phyloP scores from a whole-genome alignment of 92 coral and sea anemone genomes.

The Palythoa grandiflora region DNA sequence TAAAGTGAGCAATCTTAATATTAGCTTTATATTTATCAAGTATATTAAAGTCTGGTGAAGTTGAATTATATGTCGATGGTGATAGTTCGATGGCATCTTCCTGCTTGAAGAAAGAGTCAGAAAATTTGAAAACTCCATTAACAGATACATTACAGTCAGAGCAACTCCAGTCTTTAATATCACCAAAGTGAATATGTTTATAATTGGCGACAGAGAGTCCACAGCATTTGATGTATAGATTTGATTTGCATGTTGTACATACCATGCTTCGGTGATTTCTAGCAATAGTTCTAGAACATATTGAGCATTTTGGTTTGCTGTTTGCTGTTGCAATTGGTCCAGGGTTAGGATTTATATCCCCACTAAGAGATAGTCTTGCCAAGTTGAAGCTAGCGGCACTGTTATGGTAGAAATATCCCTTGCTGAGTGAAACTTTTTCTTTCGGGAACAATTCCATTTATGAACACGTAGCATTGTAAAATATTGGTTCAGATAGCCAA shows the following conservation, averaged over 20 bases:
- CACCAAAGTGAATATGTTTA: background rate
- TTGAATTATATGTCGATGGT: background rate
- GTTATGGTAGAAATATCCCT: slow-evolving; percentile 9
- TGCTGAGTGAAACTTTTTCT: background rate
- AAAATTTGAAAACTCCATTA: background rate
- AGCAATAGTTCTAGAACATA: slow-evolving; percentile 45
- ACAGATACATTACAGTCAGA: background rate
- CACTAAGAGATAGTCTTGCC: background rate
- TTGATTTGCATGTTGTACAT: slow-evolving; percentile 32
- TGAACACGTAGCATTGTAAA: background rate
- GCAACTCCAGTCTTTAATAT: slow-evolving; percentile 1
- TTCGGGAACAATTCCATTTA: background rate
- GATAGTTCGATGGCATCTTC: background rate
- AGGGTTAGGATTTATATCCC: slow-evolving; percentile 31
- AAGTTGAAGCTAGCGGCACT: background rate
- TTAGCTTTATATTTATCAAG: slow-evolving; percentile 17
- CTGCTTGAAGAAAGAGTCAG: background rate
- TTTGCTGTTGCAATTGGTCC: slow-evolving; percentile 20
- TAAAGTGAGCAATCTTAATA: slow-evolving; percentile 47
- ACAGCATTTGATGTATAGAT: background rate
- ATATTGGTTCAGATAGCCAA: background rate
- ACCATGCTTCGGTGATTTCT: slow-evolving; percentile 52
- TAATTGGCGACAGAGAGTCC: no score
- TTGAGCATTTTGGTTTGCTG: slow-evolving; percentile 31
- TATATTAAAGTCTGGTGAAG: background rate